These are phyloP conservation scores for Cydia fagiglandana DNA, from an alignment of 1,140 invertebrate species.

Conservation along the genomic window DNA sequence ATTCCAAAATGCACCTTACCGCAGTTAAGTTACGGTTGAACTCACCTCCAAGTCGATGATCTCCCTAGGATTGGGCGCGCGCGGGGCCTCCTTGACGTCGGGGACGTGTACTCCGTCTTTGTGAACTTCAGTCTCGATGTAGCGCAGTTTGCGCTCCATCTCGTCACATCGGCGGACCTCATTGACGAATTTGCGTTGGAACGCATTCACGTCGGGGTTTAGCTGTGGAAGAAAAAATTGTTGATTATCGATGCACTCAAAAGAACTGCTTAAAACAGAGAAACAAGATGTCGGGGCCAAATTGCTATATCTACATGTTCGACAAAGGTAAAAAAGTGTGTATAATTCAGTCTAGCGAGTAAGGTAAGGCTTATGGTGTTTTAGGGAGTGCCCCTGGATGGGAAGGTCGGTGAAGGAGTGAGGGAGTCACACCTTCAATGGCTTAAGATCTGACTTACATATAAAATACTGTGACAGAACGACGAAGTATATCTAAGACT, in stretches of 20 bases:
- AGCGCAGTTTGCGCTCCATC: constrained; percentile 95
- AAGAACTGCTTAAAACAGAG: background rate
- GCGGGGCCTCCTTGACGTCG: constrained; percentile 90
- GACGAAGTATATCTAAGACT: too few relatives aligned
- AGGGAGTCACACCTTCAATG: too few relatives aligned
- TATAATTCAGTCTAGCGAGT: too few relatives aligned
- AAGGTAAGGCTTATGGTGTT: too few relatives aligned
- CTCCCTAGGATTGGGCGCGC: constrained; percentile 96
- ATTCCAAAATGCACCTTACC: constrained; percentile 73
- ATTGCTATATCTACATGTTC: too few relatives aligned
- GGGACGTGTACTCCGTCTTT: constrained; percentile 92
- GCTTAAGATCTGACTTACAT: too few relatives aligned
- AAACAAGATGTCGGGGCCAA: too few relatives aligned
- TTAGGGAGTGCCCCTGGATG: too few relatives aligned
- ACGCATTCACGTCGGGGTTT: constrained; percentile 91
- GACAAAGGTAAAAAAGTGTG: too few relatives aligned
- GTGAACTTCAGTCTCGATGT: constrained; percentile 96
- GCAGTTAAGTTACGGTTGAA: constrained; percentile 14
- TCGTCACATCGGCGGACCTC: constrained; percentile 96
- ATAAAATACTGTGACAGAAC: too few relatives aligned
- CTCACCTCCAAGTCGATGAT: constrained; percentile 96
- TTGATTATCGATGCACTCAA: background rate
- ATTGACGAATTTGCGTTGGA: constrained; percentile 94
- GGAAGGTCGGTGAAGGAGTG: too few relatives aligned
- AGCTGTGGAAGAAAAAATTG: constrained; percentile 80